Evolutionary conservation across 2,113 vertebrate species (phyloP).

Genomic region (Melozone crissalis): DNA sequence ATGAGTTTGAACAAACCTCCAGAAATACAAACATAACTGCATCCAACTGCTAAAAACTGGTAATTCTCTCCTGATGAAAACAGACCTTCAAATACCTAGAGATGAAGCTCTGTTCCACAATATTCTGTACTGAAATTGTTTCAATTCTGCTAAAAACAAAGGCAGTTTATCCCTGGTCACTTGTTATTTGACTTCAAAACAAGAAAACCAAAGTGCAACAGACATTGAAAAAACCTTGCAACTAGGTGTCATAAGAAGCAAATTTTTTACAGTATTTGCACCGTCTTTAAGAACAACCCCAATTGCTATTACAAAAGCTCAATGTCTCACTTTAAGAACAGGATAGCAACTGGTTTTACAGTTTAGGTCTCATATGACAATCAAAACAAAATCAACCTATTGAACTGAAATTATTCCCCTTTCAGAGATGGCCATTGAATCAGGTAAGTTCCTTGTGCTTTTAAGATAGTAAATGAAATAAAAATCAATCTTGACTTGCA

Average conservation of each 20-base stretch:
- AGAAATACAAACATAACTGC: neutral
- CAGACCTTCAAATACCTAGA: neutral
- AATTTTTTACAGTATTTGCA: neutral
- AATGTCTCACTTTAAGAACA: neutral
- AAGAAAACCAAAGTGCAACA: neutral
- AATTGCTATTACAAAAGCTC: neutral
- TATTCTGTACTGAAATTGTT: neutral
- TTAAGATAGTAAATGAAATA: neutral
- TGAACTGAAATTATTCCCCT: neutral
- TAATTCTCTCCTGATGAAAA: neutral
- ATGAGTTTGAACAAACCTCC: neutral
- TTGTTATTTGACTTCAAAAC: neutral
- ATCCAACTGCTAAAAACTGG: neutral
- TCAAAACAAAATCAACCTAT: neutral
- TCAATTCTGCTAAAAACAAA: neutral
- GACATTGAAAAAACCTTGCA: neutral
- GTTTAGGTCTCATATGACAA: neutral
- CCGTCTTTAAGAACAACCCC: neutral
- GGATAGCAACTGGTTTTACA: neutral
- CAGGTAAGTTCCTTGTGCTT: neutral
- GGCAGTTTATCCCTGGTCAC: neutral
- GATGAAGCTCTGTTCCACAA: neutral
- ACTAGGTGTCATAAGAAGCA: neutral
- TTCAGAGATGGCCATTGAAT: neutral
- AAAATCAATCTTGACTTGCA: neutral